Evolutionary conservation across 1,140 invertebrate species (phyloP).

Genomic region (Halesus radiatus): DNA sequence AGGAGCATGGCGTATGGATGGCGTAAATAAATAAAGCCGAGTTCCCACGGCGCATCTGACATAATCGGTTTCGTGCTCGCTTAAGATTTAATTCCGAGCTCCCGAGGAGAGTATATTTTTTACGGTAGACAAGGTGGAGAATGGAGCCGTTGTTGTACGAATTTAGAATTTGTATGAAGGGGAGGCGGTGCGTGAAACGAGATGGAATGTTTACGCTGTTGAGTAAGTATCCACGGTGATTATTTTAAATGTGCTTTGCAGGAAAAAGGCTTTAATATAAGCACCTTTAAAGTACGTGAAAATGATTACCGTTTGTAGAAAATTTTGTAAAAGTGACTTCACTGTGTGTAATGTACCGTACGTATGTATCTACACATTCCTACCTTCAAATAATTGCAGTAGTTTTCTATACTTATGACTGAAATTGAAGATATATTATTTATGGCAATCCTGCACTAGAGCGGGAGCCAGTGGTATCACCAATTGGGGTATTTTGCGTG

Average conservation of each 20-base stretch:
- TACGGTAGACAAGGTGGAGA: constrained; percentile 29
- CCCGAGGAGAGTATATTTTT: constrained; percentile 50
- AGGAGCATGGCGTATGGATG: neutral
- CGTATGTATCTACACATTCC: no score
- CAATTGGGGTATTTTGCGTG: no score
- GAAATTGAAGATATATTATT: no score
- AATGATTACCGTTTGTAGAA: no score
- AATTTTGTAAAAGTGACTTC: no score
- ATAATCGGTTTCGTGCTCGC: constrained; percentile 51
- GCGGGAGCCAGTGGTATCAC: no score
- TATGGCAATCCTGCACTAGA: no score
- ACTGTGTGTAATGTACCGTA: no score
- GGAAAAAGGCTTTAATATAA: neutral
- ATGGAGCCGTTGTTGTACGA: constrained; percentile 2
- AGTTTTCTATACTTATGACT: no score
- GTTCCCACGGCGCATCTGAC: constrained; percentile 44
- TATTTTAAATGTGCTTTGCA: neutral
- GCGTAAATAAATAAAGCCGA: constrained; percentile 20
- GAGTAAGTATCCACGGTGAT: neutral
- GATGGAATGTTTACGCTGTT: constrained; percentile 11
- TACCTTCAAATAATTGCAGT: no score
- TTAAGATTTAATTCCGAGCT: constrained; percentile 52
- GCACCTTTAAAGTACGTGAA: no score
- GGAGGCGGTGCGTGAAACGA: constrained; percentile 22
- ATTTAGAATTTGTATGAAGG: constrained; percentile 21